These are phyloP conservation scores for Fregata magnificens DNA, from an alignment of 2,113 vertebrate species.

Conservation along the genomic window DNA sequence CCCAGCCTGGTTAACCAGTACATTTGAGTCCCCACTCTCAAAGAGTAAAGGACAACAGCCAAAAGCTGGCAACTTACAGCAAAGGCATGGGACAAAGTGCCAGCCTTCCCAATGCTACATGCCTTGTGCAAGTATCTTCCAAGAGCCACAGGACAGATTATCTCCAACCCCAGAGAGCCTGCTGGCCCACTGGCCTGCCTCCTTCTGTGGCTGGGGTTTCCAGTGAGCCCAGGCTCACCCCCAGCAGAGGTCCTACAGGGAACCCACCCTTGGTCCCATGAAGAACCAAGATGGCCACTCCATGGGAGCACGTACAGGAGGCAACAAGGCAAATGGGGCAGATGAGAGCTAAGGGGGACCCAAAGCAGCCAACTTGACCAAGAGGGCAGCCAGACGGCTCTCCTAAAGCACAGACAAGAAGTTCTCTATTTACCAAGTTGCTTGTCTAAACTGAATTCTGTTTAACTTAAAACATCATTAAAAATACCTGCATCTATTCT, in stretches of 20 bases:
- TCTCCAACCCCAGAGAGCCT: neutral
- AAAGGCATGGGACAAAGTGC: neutral
- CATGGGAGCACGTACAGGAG: neutral
- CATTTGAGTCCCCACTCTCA: neutral
- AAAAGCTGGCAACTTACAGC: neutral
- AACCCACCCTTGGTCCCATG: neutral
- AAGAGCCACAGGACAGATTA: neutral
- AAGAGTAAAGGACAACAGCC: neutral
- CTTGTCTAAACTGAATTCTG: neutral
- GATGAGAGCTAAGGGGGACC: neutral
- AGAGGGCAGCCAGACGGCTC: neutral
- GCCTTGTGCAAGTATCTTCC: neutral
- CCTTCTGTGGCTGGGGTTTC: neutral
- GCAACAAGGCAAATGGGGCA: neutral
- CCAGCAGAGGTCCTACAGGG: neutral
- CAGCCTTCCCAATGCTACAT: neutral
- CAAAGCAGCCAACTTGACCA: neutral
- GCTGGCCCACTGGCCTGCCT: neutral
- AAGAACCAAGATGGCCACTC: neutral
- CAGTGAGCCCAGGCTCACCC: neutral
- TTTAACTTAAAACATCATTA: neutral
- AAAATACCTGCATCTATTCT: neutral
- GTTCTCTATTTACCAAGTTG: neutral
- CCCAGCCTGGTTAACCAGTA: neutral
- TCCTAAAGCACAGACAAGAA: neutral